phyloP scores from a whole-genome alignment of 2,797 vertebrate genomes.

The Tauraco hartlaubi region DNA sequence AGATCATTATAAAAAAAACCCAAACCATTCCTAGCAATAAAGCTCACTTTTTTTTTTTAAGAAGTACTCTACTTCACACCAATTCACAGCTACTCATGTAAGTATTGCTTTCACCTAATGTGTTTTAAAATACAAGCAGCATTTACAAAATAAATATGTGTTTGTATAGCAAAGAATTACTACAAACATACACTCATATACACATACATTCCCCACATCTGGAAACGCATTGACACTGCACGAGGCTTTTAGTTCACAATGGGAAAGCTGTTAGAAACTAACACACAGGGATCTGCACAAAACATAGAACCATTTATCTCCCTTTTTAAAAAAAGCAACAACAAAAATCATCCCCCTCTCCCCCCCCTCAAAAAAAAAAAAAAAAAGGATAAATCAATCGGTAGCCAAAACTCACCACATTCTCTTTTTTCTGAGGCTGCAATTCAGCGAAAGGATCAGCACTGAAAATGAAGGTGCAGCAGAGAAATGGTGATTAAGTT shows the following conservation, averaged over 20 bases:
- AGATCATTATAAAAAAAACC: background rate
- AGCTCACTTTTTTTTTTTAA: background rate
- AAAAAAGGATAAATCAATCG: background rate
- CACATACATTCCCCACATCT: background rate
- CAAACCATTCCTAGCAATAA: background rate
- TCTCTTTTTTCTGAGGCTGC: background rate
- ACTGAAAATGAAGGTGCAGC: background rate
- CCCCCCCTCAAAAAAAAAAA: background rate
- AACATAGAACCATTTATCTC: background rate
- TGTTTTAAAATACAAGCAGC: background rate
- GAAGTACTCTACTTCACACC: background rate
- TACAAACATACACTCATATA: background rate
- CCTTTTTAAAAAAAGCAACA: background rate
- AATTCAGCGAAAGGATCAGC: background rate
- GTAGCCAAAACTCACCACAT: background rate
- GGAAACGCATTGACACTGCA: background rate
- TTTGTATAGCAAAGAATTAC: background rate
- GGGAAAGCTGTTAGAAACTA: background rate
- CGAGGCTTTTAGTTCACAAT: background rate
- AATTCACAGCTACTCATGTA: background rate
- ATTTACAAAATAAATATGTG: background rate
- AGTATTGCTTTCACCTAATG: background rate
- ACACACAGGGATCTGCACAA: background rate
- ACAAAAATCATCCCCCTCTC: background rate
- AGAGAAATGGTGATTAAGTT: background rate